Percentiles rank a stretch among this genome's conserved stretches.
phyloP scores from a whole-genome alignment of 2,797 vertebrate genomes.

The Danio kyathit region DNA sequence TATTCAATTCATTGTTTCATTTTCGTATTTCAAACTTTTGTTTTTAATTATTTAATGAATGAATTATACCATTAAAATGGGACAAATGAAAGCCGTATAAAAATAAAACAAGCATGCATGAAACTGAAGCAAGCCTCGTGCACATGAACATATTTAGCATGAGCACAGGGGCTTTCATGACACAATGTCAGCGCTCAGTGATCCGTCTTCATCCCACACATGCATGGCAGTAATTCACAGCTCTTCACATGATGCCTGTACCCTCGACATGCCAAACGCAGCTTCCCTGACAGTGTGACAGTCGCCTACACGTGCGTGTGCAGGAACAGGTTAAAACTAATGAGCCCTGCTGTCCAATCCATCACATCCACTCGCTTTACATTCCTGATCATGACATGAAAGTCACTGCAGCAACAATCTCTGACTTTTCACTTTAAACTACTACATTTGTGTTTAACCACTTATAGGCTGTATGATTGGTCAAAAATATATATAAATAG shows the following conservation, averaged over 20 bases:
- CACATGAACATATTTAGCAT: not conserved
- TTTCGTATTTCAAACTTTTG: no score
- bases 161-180: not conserved
- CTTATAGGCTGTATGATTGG: no score
- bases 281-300: slow-evolving; percentile 1
- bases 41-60: no score
- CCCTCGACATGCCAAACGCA: not conserved
- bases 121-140: not conserved
- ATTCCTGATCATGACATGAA: not conserved
- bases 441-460: no score
- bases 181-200: not conserved
- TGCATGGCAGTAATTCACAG: not conserved
- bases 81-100: not conserved
- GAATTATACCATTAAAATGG: not conserved
- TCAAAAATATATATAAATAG: no score
- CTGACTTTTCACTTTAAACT: no score
- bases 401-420: not conserved
- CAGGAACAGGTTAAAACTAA: slow-evolving; percentile 20
- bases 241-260: slow-evolving; percentile 1
- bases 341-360: not conserved
- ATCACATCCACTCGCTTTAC: not conserved
- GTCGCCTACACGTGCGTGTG: not conserved
- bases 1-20: no score
- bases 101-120: not conserved
- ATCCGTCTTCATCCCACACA: slow-evolving; percentile 13